Percentiles rank a stretch among this genome's conserved stretches.
Conservation (phyloP, 2,888 invertebrate species). For the Choreutis nemorana region DNA sequence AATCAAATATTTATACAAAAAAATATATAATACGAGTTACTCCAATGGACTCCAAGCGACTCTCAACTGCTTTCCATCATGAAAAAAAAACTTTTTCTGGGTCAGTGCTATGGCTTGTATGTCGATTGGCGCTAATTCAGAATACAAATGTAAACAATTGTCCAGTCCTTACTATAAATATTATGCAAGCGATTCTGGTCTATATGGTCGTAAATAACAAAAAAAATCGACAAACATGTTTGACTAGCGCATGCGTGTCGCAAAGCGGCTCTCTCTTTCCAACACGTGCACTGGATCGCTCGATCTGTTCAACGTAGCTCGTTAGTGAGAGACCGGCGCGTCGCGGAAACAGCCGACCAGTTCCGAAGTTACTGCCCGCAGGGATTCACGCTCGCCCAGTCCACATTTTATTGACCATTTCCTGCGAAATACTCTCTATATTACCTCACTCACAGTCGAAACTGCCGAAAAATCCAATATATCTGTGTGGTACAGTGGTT, state of each 20-base stretch:
- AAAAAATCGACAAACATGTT: conserved; percentile 24
- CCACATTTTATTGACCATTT: conserved; percentile 51
- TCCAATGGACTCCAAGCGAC: too few relatives aligned
- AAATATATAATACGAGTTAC: too few relatives aligned
- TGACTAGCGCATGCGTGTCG: conserved; percentile 39
- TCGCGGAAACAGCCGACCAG: conserved; percentile 46
- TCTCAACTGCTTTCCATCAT: too few relatives aligned
- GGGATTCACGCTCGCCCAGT: conserved; percentile 40
- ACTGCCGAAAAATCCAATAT: conserved; percentile 26
- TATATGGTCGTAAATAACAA: conserved; percentile 9
- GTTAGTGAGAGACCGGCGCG: conserved; percentile 19
- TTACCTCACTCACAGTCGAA: conserved; percentile 26
- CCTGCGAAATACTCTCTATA: conserved; percentile 34
- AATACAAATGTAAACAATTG: too few relatives aligned
- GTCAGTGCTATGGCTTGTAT: too few relatives aligned
- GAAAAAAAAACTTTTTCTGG: too few relatives aligned
- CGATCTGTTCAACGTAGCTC: conserved; percentile 8
- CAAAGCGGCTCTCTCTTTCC: conserved; percentile 11
- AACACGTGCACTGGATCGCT: conserved; percentile 23
- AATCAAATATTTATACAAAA: too few relatives aligned
- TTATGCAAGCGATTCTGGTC: too few relatives aligned
- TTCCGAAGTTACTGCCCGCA: conserved; percentile 39
- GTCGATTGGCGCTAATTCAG: too few relatives aligned
- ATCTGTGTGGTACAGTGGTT: conserved; percentile 31
- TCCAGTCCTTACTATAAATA: too few relatives aligned